A percentile compares a stretch with the other conserved stretches of the same genome.
phyloP scores from a whole-genome alignment of 2,113 vertebrate species.

The Gulo gulo region DNA sequence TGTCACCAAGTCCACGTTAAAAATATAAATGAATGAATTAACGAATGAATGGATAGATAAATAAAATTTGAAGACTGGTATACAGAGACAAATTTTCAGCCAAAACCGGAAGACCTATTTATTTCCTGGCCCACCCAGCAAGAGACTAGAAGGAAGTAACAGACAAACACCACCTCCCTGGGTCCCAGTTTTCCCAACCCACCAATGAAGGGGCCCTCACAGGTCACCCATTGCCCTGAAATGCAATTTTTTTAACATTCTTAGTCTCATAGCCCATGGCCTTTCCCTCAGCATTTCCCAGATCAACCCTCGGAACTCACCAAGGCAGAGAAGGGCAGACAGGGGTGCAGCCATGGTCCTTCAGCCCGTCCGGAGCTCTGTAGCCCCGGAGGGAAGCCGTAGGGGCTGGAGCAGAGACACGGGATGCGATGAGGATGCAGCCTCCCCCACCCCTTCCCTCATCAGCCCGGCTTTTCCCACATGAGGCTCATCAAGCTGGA shows the following conservation, averaged over 20 bases:
- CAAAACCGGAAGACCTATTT: rapidly evolving
- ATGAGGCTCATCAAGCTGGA: not conserved
- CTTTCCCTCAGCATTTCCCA: not conserved
- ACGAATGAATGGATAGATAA: not conserved
- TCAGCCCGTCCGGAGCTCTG: not conserved
- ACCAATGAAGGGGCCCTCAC: rapidly evolving
- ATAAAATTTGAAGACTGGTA: not conserved
- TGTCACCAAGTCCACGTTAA: not conserved
- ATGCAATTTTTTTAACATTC: not conserved
- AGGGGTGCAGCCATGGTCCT: not conserved
- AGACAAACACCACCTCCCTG: rapidly evolving
- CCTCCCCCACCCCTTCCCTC: not conserved
- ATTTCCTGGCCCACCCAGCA: not conserved
- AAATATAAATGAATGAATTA: not conserved
- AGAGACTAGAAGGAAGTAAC: not conserved
- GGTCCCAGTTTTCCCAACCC: not conserved
- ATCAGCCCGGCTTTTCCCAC: not conserved
- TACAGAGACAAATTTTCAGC: not conserved
- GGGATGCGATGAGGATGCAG: rapidly evolving
- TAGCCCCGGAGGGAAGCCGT: not conserved
- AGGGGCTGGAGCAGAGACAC: not conserved
- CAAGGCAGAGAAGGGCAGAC: not conserved
- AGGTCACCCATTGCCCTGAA: not conserved
- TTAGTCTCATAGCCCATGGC: not conserved
- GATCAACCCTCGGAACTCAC: constrained; percentile 46